These are phyloP conservation scores for Junonia oenone DNA, from an alignment of 2,888 invertebrate genomes.

Conservation along the genomic window DNA sequence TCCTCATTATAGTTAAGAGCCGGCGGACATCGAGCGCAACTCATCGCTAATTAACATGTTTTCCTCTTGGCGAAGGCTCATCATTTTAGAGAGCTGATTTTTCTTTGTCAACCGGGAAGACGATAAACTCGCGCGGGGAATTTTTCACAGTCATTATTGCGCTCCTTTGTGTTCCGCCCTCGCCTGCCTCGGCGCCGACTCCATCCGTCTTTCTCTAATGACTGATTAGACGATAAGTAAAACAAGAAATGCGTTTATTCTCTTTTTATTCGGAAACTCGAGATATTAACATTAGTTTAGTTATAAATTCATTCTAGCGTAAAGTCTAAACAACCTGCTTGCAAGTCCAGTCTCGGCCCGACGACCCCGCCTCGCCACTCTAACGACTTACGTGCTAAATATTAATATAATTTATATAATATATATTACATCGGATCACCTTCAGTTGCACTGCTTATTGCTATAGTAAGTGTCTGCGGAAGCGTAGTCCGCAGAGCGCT, in stretches of 20 bases:
- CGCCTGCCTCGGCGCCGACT: slow-evolving; percentile 17
- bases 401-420: slow-evolving; percentile 28
- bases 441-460: slow-evolving; percentile 61
- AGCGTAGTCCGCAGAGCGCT: slow-evolving; percentile 12
- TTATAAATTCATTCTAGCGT: slow-evolving; percentile 70
- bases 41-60: slow-evolving; percentile 25
- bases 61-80: slow-evolving; percentile 15
- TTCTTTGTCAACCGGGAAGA: slow-evolving; percentile 36
- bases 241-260: slow-evolving; percentile 40
- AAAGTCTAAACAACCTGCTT: slow-evolving; percentile 63
- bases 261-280: slow-evolving; percentile 64
- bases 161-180: slow-evolving; percentile 20
- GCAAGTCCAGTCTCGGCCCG: slow-evolving; percentile 52
- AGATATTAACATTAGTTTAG: slow-evolving; percentile 58
- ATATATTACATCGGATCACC: slow-evolving; percentile 47
- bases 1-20: not conserved
- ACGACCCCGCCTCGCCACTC: slow-evolving; percentile 23
- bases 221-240: slow-evolving; percentile 32
- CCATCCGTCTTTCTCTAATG: slow-evolving; percentile 11
- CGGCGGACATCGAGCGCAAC: not conserved
- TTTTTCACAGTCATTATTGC: slow-evolving; percentile 32
- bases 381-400: slow-evolving; percentile 23
- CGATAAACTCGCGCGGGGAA: slow-evolving; percentile 32
- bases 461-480: slow-evolving; percentile 41
- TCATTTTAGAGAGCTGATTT: slow-evolving; percentile 33